Conservation (phyloP, 2,888 invertebrate genomes). For the Eudemis profundana region DNA sequence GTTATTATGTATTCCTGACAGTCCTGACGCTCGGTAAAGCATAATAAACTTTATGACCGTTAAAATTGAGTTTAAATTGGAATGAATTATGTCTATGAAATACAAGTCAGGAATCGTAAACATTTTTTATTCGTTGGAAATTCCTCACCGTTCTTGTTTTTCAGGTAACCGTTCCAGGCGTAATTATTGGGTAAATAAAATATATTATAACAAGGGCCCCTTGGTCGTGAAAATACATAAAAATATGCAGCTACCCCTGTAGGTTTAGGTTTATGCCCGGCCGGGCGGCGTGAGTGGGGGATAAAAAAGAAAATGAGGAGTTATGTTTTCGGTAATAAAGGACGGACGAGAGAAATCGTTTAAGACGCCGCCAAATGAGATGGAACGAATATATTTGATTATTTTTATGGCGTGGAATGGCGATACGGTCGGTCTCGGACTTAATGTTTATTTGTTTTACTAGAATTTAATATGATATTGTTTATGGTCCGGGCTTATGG, state of each 20-base stretch:
- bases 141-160: slow-evolving; percentile 31
- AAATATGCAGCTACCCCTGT: slow-evolving; percentile 80
- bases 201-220: slow-evolving; percentile 55
- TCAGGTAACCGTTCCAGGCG: slow-evolving; percentile 36
- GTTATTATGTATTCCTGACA: slow-evolving; percentile 72
- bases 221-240: slow-evolving; percentile 72
- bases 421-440: slow-evolving; percentile 73
- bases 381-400: slow-evolving; percentile 85
- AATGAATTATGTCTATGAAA: slow-evolving; percentile 34
- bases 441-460: slow-evolving; percentile 82
- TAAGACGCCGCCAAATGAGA: slow-evolving; percentile 85
- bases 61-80: slow-evolving; percentile 35
- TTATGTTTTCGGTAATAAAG: slow-evolving; percentile 85
- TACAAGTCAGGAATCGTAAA: slow-evolving; percentile 41
- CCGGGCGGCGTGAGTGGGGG: slow-evolving; percentile 77
- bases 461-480: slow-evolving; percentile 74
- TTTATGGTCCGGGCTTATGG: slow-evolving; percentile 64
- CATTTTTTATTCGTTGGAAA: slow-evolving; percentile 39
- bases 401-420: slow-evolving; percentile 83
- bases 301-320: slow-evolving; percentile 86
- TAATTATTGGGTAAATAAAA: slow-evolving; percentile 44
- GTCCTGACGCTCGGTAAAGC: slow-evolving; percentile 50
- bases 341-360: slow-evolving; percentile 85
- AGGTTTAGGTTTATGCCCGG: slow-evolving; percentile 71
- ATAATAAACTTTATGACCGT: slow-evolving; percentile 51